Base-by-base conservation (phyloP, 2,888 invertebrate species). In the Miltochrista miniata region DNA sequence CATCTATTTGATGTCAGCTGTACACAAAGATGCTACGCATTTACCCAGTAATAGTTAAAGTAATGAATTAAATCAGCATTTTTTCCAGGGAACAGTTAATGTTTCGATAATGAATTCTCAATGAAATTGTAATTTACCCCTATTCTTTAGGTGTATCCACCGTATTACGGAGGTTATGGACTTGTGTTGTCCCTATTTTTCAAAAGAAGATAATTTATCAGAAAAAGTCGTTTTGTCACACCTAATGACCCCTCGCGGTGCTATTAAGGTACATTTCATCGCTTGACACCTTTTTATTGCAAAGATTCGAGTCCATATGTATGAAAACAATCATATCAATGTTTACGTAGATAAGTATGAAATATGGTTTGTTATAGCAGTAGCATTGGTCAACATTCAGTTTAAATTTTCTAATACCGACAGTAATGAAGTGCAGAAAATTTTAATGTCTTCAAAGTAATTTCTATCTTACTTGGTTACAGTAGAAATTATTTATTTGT, bases 21-120 rank as follows among this genome's bases (percentile, higher is more conserved):
- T 90, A 89, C 82, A 85, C 84, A 85, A 87, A 85, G 88, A 87
- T 89, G 86, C 89, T 89, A 90, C 90, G 90, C 90, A 91, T 88
- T 87, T 87, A 74, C 70, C 53, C 61, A 70, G 58, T 74, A 77
- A 79, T 80, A 74, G 56, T 61, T 50, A 54, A 78, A 80, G 69
- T 88, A 88, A 87, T 90, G 89, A 90, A 87, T 90, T 86, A 90
- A 90, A 87, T 82, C 60, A 55, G 54, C 61, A 66, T 53, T 85
- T 74, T 83, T 84, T 78, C 68, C 42, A 47, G 56, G 44, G 74
- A 83, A 63, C 76, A 69, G 65, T 46, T 54, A 57, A 62, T 48
- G 63, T 74, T 72, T 73, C 57, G 41, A 55, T 47, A 56, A 66
- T 65, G 45, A 58, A 77, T 69, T 61, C 63, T 41, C 68, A 59